Conservation (phyloP, 2,113 vertebrate species). For the Catharus minimus region DNA sequence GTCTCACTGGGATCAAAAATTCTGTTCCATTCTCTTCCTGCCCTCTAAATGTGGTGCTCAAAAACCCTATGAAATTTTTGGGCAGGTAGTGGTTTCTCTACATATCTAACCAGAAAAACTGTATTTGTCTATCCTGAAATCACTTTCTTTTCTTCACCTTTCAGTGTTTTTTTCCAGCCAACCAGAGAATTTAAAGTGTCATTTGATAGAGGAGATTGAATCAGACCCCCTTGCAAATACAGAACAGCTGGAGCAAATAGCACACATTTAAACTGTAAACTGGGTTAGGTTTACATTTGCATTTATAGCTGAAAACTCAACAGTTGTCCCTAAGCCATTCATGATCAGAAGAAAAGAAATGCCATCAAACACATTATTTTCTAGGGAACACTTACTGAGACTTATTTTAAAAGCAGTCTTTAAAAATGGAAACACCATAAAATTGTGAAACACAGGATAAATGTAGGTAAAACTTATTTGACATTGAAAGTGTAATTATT, state of each 20-base stretch:
- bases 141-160: neutral
- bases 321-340: neutral
- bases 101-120: neutral
- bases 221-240: neutral
- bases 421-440: neutral
- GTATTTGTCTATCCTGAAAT: neutral
- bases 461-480: neutral
- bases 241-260: neutral
- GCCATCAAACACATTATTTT: neutral
- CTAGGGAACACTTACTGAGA: neutral
- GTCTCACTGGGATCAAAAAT: neutral
- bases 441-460: neutral
- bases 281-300: neutral
- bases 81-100: neutral
- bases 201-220: neutral
- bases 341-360: neutral
- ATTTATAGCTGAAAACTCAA: neutral
- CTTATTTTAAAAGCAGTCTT: neutral
- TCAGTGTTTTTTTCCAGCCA: neutral
- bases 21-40: neutral
- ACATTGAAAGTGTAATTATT: neutral
- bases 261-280: neutral
- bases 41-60: neutral
- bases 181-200: neutral
- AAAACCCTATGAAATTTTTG: neutral